Evolutionary conservation across 1,140 invertebrate species (phyloP).

Genomic region (Heliconius melpomene): DNA sequence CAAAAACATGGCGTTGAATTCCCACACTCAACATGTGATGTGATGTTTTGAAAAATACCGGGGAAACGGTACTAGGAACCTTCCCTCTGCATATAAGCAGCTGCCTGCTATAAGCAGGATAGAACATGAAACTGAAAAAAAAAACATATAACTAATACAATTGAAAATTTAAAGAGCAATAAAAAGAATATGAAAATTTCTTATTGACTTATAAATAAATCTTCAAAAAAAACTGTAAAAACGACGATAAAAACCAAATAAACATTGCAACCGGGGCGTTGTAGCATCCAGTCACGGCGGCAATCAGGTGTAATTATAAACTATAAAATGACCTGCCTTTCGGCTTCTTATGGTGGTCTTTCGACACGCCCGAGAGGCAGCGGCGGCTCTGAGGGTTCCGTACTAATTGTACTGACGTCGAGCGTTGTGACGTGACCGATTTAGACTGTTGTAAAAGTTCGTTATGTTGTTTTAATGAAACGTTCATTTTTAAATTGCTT

Average conservation of each 20-base stretch:
- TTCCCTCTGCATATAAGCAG: too few species aligned
- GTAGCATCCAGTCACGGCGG: constrained; percentile 56
- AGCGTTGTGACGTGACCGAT: constrained; percentile 12
- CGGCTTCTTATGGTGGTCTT: constrained; percentile 71
- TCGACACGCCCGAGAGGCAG: constrained; percentile 54
- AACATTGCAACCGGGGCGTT: constrained; percentile 48
- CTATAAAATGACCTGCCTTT: constrained; percentile 72
- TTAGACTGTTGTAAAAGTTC: constrained; percentile 7
- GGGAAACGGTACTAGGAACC: too few species aligned
- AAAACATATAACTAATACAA: not conserved
- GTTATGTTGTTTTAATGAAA: not conserved
- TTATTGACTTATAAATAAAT: not conserved
- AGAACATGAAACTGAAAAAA: too few species aligned
- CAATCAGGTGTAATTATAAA: constrained; percentile 75
- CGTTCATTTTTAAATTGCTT: not conserved
- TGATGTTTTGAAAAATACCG: too few species aligned
- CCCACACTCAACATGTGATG: too few species aligned
- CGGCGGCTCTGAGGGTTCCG: constrained; percentile 47
- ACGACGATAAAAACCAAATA: constrained; percentile 52
- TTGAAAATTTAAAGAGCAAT: not conserved
- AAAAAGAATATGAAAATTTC: constrained; percentile 8
- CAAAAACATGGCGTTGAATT: too few species aligned
- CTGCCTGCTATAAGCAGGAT: too few species aligned
- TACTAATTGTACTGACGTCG: constrained; percentile 32
- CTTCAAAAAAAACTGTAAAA: constrained; percentile 21